Base-by-base conservation (phyloP, 2,888 invertebrate genomes). In the Plebejus argus region DNA sequence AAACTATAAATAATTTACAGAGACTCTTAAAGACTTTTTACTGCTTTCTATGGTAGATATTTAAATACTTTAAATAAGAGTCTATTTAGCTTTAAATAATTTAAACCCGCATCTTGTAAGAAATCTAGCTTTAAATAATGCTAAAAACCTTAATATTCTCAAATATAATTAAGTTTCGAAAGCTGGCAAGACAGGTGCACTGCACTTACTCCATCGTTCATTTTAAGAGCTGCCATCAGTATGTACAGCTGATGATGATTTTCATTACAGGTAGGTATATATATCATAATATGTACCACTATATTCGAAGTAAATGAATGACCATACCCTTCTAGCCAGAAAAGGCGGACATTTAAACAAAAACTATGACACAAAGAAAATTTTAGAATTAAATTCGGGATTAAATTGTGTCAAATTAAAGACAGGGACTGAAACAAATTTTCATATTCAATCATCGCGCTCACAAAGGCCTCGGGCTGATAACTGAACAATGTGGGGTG, bases 401-500 rank as follows among this genome's bases (percentile, higher is more conserved):
- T 84, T 87, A 89, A 91, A 91, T 86, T 88, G 88, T 83, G 85
- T 89, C 87, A 91, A 92, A 92, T 93, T 93, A 92, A 89, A 85
- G 89, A 90, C 92, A 91, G 91, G 89, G 90, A 86, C 88, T 89
- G 87, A 92, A 94, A 94, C 94, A 94, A 94, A 94, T 94, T 92
- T 92, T 89, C 88, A 89, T 92, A 93, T 93, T 94, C 94, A 94
- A 94, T 94, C 94, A 94, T 94, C 93, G 84, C 86, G 86, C 87
- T 86, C 91, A 93, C 93, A 93, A 94, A 93, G 88, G 93, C 92
- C 92, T 87, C 84, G 86, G 89, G 84, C 92, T 93, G 94, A 94
- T 94, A 94, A 92, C 93, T 92, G 93, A 93, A 94, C 94, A 94
- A 93, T 94, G 94, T 93, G 93, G 85, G 80, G 84, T 87, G 86